Evolutionary conservation across 2,888 invertebrate species (phyloP).

Genomic region (Epinotia bilunana): DNA sequence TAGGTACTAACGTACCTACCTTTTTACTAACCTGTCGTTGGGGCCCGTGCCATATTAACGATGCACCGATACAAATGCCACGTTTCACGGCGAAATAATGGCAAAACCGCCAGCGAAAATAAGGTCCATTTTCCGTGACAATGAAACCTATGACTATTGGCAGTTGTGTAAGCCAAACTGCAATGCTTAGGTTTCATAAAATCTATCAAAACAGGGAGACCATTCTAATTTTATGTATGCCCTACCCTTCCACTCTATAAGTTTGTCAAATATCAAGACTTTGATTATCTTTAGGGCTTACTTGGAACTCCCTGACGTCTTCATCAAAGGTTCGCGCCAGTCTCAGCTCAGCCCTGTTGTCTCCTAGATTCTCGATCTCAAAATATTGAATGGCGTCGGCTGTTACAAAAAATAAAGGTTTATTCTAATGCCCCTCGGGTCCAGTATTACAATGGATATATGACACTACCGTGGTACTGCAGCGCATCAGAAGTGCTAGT

Average conservation of each 20-base stretch:
- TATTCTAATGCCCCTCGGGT: too few species aligned
- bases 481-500: too few species aligned
- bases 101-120: too few species aligned
- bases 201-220: not conserved
- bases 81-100: too few species aligned
- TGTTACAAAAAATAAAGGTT: conserved; percentile 47
- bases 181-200: not conserved
- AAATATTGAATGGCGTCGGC: conserved; percentile 70
- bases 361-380: conserved; percentile 62
- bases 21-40: too few species aligned
- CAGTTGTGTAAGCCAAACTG: not conserved
- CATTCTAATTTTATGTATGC: not conserved
- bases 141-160: not conserved
- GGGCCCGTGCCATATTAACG: too few species aligned
- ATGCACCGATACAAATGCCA: too few species aligned
- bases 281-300: conserved; percentile 48
- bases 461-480: too few species aligned
- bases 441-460: too few species aligned
- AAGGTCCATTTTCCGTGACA: too few species aligned
- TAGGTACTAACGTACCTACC: too few species aligned
- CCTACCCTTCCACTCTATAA: too few species aligned
- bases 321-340: conserved; percentile 63
- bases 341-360: conserved; percentile 65
- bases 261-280: not conserved
- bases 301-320: conserved; percentile 66